These are phyloP conservation scores for Chunga burmeisteri DNA, from an alignment of 2,113 vertebrate species.

Conservation along the genomic window DNA sequence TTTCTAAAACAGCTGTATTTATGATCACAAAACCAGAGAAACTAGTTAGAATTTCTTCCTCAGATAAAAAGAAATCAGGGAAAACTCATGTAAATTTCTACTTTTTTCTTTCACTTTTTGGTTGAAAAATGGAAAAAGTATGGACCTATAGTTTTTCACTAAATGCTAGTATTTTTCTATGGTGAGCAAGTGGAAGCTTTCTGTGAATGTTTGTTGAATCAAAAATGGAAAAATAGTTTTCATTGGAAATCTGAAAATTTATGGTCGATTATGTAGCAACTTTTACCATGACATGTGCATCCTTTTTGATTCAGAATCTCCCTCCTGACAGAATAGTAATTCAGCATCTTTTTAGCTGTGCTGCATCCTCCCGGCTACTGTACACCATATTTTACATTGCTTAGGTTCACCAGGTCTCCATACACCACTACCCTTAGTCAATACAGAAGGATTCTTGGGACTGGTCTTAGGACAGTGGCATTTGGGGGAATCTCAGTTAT, in stretches of 20 bases:
- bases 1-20: background rate
- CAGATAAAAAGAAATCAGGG: background rate
- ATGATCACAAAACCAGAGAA: background rate
- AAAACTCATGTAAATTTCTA: background rate
- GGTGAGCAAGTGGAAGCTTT: background rate
- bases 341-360: background rate
- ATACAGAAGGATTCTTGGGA: conserved; percentile 80
- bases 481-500: conserved; percentile 90
- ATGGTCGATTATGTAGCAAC: background rate
- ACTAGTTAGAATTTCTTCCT: background rate
- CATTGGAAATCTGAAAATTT: background rate
- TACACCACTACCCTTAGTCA: conserved; percentile 34
- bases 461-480: conserved; percentile 77
- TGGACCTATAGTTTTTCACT: background rate
- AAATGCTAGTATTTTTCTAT: background rate
- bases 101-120: background rate
- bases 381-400: background rate
- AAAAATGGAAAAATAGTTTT: background rate
- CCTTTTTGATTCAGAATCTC: background rate
- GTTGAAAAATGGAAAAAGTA: background rate
- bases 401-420: conserved; percentile 19
- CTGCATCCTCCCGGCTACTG: background rate
- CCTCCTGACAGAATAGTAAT: background rate
- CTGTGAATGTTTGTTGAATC: background rate
- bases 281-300: background rate